Evolutionary conservation across 1,140 invertebrate genomes (phyloP).

Genomic region (Pomphorhynchus laevis): DNA sequence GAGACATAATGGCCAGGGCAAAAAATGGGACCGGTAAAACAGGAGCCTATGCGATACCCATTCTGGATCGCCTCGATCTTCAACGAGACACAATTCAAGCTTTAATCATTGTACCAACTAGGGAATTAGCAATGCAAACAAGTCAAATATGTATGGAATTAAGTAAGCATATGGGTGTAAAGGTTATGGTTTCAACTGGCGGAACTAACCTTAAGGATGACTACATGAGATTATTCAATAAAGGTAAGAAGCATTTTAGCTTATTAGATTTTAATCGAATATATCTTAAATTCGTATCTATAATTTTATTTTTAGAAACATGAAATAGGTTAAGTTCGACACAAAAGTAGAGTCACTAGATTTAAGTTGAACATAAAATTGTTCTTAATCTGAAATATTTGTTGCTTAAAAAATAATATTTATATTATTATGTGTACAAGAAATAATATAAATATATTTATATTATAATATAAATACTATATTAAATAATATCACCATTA

Average conservation of each 20-base stretch:
- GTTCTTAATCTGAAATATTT: no score
- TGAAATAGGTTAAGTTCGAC: no score
- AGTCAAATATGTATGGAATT: constrained; percentile 97
- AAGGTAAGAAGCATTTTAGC: no score
- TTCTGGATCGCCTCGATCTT: constrained; percentile 63
- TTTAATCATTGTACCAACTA: constrained; percentile 80
- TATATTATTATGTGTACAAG: no score
- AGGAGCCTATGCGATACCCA: constrained; percentile 90
- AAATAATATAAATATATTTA: no score
- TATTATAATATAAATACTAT: no score
- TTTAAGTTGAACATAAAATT: no score
- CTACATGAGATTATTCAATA: constrained; percentile 94
- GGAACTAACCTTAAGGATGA: constrained; percentile 92
- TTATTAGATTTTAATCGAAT: not conserved
- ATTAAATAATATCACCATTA: no score
- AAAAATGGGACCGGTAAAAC: constrained; percentile 99
- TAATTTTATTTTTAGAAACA: no score
- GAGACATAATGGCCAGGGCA: constrained; percentile 80
- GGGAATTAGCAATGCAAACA: constrained; percentile 89
- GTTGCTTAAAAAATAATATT: no score
- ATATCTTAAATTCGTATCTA: not conserved
- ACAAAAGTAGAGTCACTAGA: no score
- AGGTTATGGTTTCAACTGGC: constrained; percentile 86
- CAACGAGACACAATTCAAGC: constrained; percentile 38
- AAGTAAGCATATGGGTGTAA: constrained; percentile 32